Evolutionary conservation across 2,888 invertebrate genomes (phyloP).

Genomic region (Alcis repandata): DNA sequence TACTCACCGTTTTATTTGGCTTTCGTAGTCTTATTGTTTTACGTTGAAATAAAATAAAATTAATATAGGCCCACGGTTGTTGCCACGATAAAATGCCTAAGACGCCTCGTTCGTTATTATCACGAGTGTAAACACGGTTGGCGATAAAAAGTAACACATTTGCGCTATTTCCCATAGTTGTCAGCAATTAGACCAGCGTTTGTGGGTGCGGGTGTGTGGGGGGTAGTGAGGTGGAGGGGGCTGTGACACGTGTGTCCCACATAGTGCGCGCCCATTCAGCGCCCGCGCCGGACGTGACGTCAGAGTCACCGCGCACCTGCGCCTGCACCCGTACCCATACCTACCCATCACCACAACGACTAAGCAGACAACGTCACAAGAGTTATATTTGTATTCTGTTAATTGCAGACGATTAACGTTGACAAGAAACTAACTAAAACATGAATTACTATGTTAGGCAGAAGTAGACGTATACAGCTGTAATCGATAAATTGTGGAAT

Average conservation of each 20-base stretch:
- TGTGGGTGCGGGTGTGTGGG: constrained; percentile 59
- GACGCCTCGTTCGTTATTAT: constrained; percentile 67
- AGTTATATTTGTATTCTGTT: constrained; percentile 10
- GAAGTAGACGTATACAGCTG: constrained; percentile 14
- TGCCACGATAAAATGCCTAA: constrained; percentile 54
- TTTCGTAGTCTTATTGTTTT: constrained; percentile 57
- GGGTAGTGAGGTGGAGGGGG: constrained; percentile 48
- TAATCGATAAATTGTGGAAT: constrained; percentile 61
- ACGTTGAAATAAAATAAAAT: constrained; percentile 39
- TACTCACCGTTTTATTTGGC: constrained; percentile 34
- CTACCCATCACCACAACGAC: constrained; percentile 37
- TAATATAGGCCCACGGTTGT: constrained; percentile 45
- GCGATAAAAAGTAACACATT: constrained; percentile 78
- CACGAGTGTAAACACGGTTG: constrained; percentile 70
- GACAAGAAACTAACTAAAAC: background rate
- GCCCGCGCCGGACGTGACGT: constrained; percentile 77
- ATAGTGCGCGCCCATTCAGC: constrained; percentile 78
- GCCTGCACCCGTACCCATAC: constrained; percentile 48
- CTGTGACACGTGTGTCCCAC: constrained; percentile 83
- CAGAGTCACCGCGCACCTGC: constrained; percentile 71
- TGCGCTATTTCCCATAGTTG: constrained; percentile 83
- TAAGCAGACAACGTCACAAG: constrained; percentile 18
- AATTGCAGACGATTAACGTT: constrained; percentile 10
- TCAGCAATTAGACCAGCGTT: constrained; percentile 80
- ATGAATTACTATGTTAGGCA: constrained; percentile 14